Evolutionary conservation across 2,113 vertebrate species (phyloP).

Genomic region (Mirza zaza): DNA sequence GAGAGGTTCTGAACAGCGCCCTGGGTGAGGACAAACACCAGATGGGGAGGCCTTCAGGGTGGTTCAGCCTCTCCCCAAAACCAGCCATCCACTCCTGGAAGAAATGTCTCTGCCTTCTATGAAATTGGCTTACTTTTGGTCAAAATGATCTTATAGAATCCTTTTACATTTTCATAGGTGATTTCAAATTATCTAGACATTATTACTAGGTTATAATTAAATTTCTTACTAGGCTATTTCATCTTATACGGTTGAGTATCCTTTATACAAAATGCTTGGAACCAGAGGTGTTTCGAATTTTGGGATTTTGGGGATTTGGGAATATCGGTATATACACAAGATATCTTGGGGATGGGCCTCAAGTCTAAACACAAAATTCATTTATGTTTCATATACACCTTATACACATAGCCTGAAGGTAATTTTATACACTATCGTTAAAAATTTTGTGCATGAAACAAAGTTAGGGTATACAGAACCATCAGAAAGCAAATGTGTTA

Average conservation of each 20-base stretch:
- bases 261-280: neutral
- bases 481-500: neutral
- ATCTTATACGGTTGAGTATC: neutral
- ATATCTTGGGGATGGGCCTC: neutral
- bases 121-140: neutral
- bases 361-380: neutral
- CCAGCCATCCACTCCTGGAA: neutral
- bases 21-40: neutral
- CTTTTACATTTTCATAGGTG: neutral
- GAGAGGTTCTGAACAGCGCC: neutral
- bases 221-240: neutral
- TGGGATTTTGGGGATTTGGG: neutral
- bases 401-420: neutral
- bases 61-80: neutral
- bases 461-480: neutral
- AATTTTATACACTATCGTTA: neutral
- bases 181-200: neutral
- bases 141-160: neutral
- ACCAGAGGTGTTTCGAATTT: neutral
- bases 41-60: fast-evolving
- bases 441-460: neutral
- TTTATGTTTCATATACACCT: neutral
- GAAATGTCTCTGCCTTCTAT: neutral
- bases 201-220: neutral
- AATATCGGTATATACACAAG: neutral